Evolutionary conservation across 1,140 invertebrate genomes (phyloP), one percentile per base, ranked within the genome.

Genomic region (Zaprionus vittiger): DNA sequence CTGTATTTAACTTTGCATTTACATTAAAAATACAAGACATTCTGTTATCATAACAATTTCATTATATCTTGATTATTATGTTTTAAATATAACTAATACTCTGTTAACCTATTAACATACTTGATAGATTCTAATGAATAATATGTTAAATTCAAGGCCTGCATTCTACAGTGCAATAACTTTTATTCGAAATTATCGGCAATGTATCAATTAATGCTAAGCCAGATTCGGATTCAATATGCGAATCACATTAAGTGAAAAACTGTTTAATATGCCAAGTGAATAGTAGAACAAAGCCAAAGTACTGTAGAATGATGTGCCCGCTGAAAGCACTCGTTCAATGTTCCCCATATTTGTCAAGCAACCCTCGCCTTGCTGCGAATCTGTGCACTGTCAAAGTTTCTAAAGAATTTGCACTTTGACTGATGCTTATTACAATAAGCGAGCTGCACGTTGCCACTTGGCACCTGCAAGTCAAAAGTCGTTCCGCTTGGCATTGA

Each of bases 351-450:
- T 2, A 44, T 26, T 34, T n/a, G 31, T 63, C 5, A n/a, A 26
- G 34, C 47, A 31, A n/a, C 81, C 80, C 83, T 80, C 69, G 57
- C 28, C 4, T 5, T 12, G 11, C 63, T 68, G 63, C 61, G 44
- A 54, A 56, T 73, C 67, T 70, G 52, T 66, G 47, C 61, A 54
- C 72, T 60, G 76, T 47, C 41, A 73, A 55, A 82, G 68, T 83
- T 85, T 85, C 69, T 77, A 87, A 83, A 86, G 80, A 86, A 87
- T 87, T 85, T 85, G 83, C 83, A 83, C 83, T 87, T 80, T 86
- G 84, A 83, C 81, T 87, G 67, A 52, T 86, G 73, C 77, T 89
- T 86, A 86, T 86, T 86, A 86, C 83, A 87, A 83, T 73, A 80
- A 83, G 83, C 77, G 56, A 73, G 57, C 71, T 64, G 68, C 57